These are phyloP conservation scores for Tolypeutes matacus DNA, from an alignment of 2,797 vertebrate species.

Conservation along the genomic window DNA sequence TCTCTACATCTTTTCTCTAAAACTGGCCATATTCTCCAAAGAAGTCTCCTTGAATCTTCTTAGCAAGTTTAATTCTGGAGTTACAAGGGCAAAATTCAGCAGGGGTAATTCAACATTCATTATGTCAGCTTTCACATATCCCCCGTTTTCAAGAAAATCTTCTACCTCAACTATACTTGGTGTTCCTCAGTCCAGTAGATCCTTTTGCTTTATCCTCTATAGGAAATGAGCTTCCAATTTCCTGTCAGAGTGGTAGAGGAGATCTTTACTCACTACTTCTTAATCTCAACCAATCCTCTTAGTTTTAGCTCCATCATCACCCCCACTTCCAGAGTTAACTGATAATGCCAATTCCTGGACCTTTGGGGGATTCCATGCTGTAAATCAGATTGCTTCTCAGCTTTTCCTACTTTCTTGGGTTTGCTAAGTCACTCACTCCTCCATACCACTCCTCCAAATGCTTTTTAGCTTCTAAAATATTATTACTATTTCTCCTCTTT, in stretches of 20 bases:
- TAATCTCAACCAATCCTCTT: not conserved
- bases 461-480: not conserved
- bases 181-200: not conserved
- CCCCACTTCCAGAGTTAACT: not conserved
- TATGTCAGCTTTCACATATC: not conserved
- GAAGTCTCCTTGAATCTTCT: not conserved
- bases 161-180: not conserved
- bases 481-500: not conserved
- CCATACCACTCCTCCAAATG: not conserved
- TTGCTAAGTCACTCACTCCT: not conserved
- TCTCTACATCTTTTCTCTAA: slow-evolving; percentile 17
- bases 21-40: not conserved
- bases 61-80: not conserved
- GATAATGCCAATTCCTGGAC: not conserved
- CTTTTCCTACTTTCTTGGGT: slow-evolving; percentile 18
- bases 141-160: not conserved
- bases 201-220: not conserved
- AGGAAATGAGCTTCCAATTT: not conserved
- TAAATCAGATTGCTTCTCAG: not conserved
- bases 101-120: not conserved
- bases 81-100: not conserved
- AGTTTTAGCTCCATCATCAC: not conserved
- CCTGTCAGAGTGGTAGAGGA: not conserved
- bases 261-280: not conserved
- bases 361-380: not conserved